A percentile compares a stretch with the other conserved stretches of the same genome.
These are phyloP conservation scores for Batillaria attramentaria DNA, from an alignment of 1,140 invertebrate species.

Conservation along the genomic window DNA sequence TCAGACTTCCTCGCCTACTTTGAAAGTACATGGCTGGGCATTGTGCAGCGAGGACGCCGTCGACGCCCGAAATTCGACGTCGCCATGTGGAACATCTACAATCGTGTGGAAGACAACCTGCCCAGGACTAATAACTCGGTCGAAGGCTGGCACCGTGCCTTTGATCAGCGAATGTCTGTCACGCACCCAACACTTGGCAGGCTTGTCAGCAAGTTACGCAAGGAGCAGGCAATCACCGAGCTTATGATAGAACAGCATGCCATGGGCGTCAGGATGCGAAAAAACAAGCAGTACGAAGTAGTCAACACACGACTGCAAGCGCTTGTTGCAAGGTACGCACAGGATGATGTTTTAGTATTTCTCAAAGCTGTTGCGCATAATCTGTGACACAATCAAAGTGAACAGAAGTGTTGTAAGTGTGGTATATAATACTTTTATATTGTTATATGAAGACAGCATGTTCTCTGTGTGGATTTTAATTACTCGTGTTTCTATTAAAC, in stretches of 20 bases:
- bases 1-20: slow-evolving; percentile 13
- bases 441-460: neutral
- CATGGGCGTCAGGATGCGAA: neutral
- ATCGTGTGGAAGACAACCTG: too few species aligned
- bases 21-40: slow-evolving; percentile 5
- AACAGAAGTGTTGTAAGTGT: slow-evolving; percentile 1
- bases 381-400: slow-evolving; percentile 12
- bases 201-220: slow-evolving; percentile 8
- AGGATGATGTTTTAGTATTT: slow-evolving; percentile 17
- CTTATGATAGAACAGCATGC: neutral
- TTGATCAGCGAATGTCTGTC: slow-evolving; percentile 23
- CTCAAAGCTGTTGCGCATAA: slow-evolving; percentile 10
- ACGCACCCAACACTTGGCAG: slow-evolving; percentile 22
- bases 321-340: slow-evolving; percentile 22
- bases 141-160: slow-evolving; percentile 22
- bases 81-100: too few species aligned
- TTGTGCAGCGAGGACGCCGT: neutral
- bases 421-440: neutral
- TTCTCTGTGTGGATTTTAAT: slow-evolving; percentile 7
- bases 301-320: slow-evolving; percentile 12
- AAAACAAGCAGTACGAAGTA: slow-evolving; percentile 7
- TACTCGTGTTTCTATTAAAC: slow-evolving; percentile 1
- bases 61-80: slow-evolving; percentile 7
- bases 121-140: too few species aligned
- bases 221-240: slow-evolving; percentile 1